phyloP scores from a whole-genome alignment of 2,888 invertebrate species.

The Drosophila helvetica region DNA sequence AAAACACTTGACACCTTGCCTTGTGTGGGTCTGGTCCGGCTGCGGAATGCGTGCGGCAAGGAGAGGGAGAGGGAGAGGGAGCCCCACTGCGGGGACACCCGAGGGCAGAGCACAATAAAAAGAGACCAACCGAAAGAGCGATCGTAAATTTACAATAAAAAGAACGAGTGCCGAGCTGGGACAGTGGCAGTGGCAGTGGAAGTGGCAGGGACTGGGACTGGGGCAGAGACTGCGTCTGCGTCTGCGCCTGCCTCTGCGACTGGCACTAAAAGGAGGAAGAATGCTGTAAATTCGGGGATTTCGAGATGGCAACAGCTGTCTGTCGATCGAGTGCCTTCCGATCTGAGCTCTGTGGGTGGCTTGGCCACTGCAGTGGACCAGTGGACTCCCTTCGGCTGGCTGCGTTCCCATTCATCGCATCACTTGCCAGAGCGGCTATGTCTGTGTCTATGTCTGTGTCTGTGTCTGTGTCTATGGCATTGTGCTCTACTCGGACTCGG shows the following conservation, averaged over 20 bases:
- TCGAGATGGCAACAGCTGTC: constrained; percentile 69
- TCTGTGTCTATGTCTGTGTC: no score
- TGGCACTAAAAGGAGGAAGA: constrained; percentile 40
- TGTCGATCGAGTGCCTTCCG: constrained; percentile 18
- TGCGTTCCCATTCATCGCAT: constrained; percentile 57
- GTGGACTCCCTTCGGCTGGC: constrained; percentile 32
- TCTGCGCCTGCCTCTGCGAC: no score
- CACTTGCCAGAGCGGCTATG: constrained; percentile 31
- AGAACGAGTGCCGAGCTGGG: constrained; percentile 16
- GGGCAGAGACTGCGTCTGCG: neutral
- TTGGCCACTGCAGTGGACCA: constrained; percentile 10
- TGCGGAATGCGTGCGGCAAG: constrained; percentile 35
- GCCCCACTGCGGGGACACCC: neutral
- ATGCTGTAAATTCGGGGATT: constrained; percentile 76
- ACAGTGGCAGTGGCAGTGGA: no score
- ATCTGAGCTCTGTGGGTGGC: constrained; percentile 20
- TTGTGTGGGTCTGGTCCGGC: constrained; percentile 12
- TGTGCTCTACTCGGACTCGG: constrained; percentile 11
- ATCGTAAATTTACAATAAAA: constrained; percentile 72
- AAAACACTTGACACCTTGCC: constrained; percentile 74
- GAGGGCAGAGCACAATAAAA: constrained; percentile 31
- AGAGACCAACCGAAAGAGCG: constrained; percentile 56
- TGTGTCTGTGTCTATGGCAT: constrained; percentile 1
- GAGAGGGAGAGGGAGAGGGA: neutral
- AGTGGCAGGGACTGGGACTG: neutral